Percentiles rank a stretch among this genome's conserved stretches.
Evolutionary conservation across 2,113 vertebrate genomes (phyloP).

Genomic region (Sceloporus undulatus): DNA sequence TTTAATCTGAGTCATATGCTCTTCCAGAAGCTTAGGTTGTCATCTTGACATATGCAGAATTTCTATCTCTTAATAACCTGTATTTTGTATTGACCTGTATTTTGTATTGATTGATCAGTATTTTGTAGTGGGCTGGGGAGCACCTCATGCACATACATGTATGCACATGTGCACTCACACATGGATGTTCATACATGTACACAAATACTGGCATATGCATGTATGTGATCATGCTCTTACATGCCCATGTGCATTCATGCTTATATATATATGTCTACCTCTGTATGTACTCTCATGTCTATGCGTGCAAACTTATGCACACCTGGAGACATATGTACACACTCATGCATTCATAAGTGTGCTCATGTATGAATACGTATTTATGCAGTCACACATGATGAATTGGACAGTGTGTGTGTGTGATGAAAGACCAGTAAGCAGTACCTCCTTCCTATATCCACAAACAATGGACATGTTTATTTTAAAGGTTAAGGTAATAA

Average conservation of each 20-base stretch:
- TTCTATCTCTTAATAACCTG: background rate
- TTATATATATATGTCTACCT: background rate
- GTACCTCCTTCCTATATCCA: too few relatives aligned
- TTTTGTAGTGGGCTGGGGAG: too few relatives aligned
- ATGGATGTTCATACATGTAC: too few relatives aligned
- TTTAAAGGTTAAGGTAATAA: background rate
- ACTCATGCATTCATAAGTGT: background rate
- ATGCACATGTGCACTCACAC: too few relatives aligned
- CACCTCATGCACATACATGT: too few relatives aligned
- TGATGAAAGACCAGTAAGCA: background rate
- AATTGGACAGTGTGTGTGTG: background rate
- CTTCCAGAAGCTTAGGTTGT: background rate
- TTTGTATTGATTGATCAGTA: too few relatives aligned
- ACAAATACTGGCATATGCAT: too few relatives aligned
- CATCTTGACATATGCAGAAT: background rate
- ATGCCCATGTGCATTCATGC: too few relatives aligned
- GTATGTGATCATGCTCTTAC: too few relatives aligned
- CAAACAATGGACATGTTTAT: background rate
- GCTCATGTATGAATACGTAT: too few relatives aligned
- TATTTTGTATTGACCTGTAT: too few relatives aligned
- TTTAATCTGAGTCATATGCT: background rate
- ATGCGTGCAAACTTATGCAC: background rate
- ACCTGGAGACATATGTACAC: background rate
- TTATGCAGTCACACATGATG: too few relatives aligned
- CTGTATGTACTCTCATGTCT: background rate